phyloP scores from a whole-genome alignment of 1,140 invertebrate species.

The Saccostrea echinata region DNA sequence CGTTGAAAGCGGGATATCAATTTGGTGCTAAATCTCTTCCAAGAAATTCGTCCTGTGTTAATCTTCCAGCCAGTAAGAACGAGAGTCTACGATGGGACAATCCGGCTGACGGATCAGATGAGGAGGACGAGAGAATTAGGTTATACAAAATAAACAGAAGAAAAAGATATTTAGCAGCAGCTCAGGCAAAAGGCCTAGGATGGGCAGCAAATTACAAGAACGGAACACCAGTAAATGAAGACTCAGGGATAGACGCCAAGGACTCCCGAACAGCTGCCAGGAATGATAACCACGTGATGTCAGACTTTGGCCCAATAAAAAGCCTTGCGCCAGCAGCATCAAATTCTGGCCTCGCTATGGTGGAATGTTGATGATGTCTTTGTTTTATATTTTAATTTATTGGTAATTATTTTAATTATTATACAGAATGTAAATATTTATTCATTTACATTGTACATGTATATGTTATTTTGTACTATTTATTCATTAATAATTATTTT shows the following conservation, averaged over 20 bases:
- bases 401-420: not conserved
- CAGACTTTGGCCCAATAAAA: slow-evolving; percentile 62
- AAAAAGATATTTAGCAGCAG: slow-evolving; percentile 74
- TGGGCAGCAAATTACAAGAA: slow-evolving; percentile 71
- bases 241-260: slow-evolving; percentile 65
- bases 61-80: slow-evolving; percentile 36
- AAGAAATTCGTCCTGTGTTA: not conserved
- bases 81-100: slow-evolving; percentile 76
- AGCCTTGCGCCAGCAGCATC: slow-evolving; percentile 42
- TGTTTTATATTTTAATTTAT: slow-evolving; percentile 21
- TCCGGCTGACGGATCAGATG: slow-evolving; percentile 64
- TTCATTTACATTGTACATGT: not conserved
- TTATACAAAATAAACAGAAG: slow-evolving; percentile 76
- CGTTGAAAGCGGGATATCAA: slow-evolving; percentile 40
- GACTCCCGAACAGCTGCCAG: slow-evolving; percentile 30
- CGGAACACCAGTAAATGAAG: slow-evolving; percentile 67
- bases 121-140: slow-evolving; percentile 71
- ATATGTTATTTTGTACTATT: not conserved
- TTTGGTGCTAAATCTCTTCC: slow-evolving; percentile 41
- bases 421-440: not conserved
- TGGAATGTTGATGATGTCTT: slow-evolving; percentile 56
- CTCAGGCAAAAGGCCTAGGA: slow-evolving; percentile 72
- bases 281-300: slow-evolving; percentile 20
- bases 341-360: slow-evolving; percentile 46
- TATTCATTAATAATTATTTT: not conserved